Evolutionary conservation across 2,113 vertebrate genomes (phyloP), one percentile per base, ranked within the genome.

Genomic region (Melanocharis versteri): DNA sequence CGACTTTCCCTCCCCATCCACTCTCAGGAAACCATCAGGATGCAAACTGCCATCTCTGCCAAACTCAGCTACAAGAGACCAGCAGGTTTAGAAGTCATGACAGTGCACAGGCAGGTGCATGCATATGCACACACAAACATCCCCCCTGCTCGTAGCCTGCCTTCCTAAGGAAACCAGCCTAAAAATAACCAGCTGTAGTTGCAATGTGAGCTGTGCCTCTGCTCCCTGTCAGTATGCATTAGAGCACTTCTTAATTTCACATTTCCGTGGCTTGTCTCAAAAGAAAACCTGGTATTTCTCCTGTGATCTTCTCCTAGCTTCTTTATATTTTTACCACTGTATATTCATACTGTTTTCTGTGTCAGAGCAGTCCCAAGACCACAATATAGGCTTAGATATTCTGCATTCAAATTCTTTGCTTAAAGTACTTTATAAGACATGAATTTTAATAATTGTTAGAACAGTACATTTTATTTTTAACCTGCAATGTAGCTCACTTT

Each of bases 401-500:
- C 60, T 86, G n/a, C 37, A 61, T 37, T 44, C 72, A 93, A 56
- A 60, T 51, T 79, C 69, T 85, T 84, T 56, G 66, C 60, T 68
- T 66, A 50, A 90, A 76, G 26, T 53, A n/a, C 42, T 56, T 81
- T 78, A 53, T 81, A 62, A 83, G 64, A 58, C 37, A 33, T 83
- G 39, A 86, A 89, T 97, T 95, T 92, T 90, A 93, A 93, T 89
- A 92, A 66, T 64, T 78, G 31, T 73, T 73, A 92, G 85, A 88
- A 84, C 15, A 42, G 60, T 50, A 60, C 31, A 48, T 80, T 90
- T 91, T 86, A 66, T 20, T 88, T 95, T 91, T 62, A 87, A 89
- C 60, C 26, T 78, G 54, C 28, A 68, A 37, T n/a, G 42, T 62
- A 93, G 44, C 68, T 71, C 44, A 48, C 47, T 93, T 96, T 23